Evolutionary conservation across 2,113 vertebrate genomes (phyloP), one percentile per base, ranked within the genome.

Genomic region (Ctenodactylus gundi): DNA sequence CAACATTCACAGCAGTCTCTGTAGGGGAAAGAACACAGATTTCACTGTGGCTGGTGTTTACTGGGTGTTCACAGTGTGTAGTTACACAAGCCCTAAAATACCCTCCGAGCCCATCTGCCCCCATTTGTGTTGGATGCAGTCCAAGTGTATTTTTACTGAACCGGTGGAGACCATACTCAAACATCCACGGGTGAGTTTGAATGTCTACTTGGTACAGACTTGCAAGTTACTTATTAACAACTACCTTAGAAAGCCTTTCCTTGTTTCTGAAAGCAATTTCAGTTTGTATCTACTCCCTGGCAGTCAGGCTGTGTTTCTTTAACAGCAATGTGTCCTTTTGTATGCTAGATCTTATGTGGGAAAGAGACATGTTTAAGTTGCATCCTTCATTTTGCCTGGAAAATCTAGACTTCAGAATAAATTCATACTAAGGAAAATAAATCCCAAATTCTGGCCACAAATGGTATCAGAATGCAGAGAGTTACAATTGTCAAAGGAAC

Each of bases 1-100:
- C 99, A 18, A 99, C 99, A 95, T 99, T 99, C 96, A 99, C 98
- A 3, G 99, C 99, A 0, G 99, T 99, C 96, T 99, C 99, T 99
- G 97, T 78, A 70, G 70, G 55, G 46, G 68, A 97, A 39, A n/a
- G 73, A 78, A 4, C 80, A 76, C 5, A 64, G 12, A 39, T 62
- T 7, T 21, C 73, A 72, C 49, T 58, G 60, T 70, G 73, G 60
- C 82, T 68, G 27, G 15, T 44, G 3, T 58, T 84, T 78, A 29
- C 49, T n/a, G 31, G 14, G 55, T 14, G 46, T 57, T 60, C 67
- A 85, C 27, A 80, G 10, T 51, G 3, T 34, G 39, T 41, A 70
- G 4, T 41, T 31, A 41, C 58, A 20, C 0, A 41, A 57, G 29
- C 20, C 29, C 53, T 64, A 70, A 55, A 0, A 17, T 17, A 41